Evolutionary conservation across 2,797 vertebrate genomes (phyloP).

Genomic region (Todus mexicanus): DNA sequence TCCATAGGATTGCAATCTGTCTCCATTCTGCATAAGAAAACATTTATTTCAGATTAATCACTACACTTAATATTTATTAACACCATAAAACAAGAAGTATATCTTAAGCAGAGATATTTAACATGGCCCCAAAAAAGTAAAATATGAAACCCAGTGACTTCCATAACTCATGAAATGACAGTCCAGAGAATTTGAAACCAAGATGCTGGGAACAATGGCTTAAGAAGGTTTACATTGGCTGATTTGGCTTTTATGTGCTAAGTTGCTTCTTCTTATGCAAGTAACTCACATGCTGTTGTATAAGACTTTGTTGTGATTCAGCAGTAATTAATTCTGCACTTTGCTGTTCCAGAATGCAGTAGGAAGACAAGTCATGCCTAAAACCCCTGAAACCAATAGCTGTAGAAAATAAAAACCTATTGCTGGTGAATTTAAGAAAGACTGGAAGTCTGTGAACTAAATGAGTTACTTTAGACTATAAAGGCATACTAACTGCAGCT

Average conservation of each 20-base stretch:
- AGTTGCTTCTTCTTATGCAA: neutral
- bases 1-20: conserved; percentile 84
- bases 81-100: neutral
- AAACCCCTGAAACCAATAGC: neutral
- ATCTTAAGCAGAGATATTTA: neutral
- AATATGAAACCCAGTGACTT: neutral
- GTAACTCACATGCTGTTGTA: neutral
- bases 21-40: conserved; percentile 82
- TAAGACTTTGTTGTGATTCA: neutral
- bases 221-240: neutral
- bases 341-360: neutral
- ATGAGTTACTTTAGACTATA: neutral
- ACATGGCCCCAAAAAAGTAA: neutral
- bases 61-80: neutral
- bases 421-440: neutral
- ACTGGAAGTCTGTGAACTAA: neutral
- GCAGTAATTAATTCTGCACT: neutral
- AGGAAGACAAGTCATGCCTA: neutral
- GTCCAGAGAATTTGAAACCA: neutral
- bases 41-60: neutral
- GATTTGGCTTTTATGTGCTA: too few relatives aligned
- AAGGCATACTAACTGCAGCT: neutral
- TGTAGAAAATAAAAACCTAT: neutral
- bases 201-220: neutral
- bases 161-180: neutral